Base-by-base conservation (phyloP, 2,113 vertebrate species). In the Engystomops pustulosus region DNA sequence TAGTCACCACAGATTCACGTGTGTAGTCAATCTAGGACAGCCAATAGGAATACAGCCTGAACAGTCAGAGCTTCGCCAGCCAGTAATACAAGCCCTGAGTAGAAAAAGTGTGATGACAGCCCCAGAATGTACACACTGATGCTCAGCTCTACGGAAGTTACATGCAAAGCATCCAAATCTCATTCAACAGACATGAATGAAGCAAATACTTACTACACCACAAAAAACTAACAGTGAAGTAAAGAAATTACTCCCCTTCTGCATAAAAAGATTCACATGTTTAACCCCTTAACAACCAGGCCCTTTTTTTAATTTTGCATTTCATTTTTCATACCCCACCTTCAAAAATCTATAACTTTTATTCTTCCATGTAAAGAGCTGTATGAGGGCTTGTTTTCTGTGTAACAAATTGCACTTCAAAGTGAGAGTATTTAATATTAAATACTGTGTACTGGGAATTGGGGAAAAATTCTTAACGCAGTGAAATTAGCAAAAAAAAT, bases 31-130 rank as follows among this genome's bases (percentile, higher is more conserved):
- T 89, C 90, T 92, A 91, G 89, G 89, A 89, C 86, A 94, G 89
- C 91, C 92, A 93, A 94, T 89, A 91, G 90, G 89, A 93, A 92
- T 88, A 85, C 86, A 91, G 92, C 91, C 90, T 93, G 90, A 89
- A 91, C 86, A 92, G 89, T 92, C 89, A 88, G 85, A 86, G 90
- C 92, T 91, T 90, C 89, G 90, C 90, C 88, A 89, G 90, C 88
- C 89, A 91, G 85, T 89, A 89, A 80, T 82, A 87, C 90, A 86
- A 89, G 88, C 85, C 32, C 70, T 68, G 87, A 51, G 88, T 86
- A 91, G 81, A 87, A 76, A 41, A 79, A 4, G 86, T 89, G 72
- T 81, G 38, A 86, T 88, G 62, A 69, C 80, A 90, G 70, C 11
- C 81, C 60, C 47, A 87, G 80, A 69, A 86, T 81, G 58, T 60